Evolutionary conservation across 2,113 vertebrate species (phyloP), one percentile per base, ranked within the genome.

Genomic region (Albula glossodonta): DNA sequence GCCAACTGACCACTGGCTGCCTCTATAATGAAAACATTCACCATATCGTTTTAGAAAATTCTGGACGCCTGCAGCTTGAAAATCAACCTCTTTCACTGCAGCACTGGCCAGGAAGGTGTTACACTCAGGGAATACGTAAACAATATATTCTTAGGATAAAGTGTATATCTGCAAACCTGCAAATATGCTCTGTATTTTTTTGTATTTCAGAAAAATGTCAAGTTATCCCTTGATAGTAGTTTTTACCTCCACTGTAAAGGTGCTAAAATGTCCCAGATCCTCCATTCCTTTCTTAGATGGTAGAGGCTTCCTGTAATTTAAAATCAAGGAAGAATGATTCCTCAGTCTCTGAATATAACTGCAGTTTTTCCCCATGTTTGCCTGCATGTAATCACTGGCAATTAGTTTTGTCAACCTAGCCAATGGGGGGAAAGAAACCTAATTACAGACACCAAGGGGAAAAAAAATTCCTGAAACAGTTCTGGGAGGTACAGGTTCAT

Each of bases 361-460:
- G 19, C 57, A 57, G 74, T 52, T 88, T 31, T 81, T 52, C 81
- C 82, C 17, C 83, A 51, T 78, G 78, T 85, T 66, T 66, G 51
- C 57, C 57, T 1, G 7, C 49, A 81, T 74, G 85, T 52, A 17
- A 86, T 81, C 56, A 50, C 31, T 52, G 19, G 79, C 49, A 81
- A 86, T 86, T 86, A 86, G 57, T 86, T 78, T 81, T 81, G 85
- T 70, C 80, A 86, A 81, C 80, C 63, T 81, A 66, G 79, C 49
- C 50, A 48, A 82, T 11, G 50, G 63, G 63, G 77, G 84, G 86
- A 89, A 87, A 84, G 74, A 83, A 86, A 83, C 78, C 89, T 84
- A 89, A 90, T 89, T 88, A 90, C 86, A 81, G 83, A 77, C 80
- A 87, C 82, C 86, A 86, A 87, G 86, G 70, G n/a, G 52, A 85